These are phyloP conservation scores for Ameiurus melas DNA, from an alignment of 2,113 vertebrate genomes.

Conservation along the genomic window DNA sequence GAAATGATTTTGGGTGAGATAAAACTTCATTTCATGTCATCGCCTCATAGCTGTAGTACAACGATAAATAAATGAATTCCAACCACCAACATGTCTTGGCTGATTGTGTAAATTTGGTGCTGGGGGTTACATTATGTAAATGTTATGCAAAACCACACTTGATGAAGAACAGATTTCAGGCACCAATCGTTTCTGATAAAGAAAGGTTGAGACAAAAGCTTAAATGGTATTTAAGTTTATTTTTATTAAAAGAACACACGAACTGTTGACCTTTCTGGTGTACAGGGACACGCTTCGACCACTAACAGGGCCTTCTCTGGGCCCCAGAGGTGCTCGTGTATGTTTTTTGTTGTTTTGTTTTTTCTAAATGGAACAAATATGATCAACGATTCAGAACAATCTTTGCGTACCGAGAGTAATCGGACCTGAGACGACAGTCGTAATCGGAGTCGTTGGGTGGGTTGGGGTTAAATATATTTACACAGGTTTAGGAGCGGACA, in stretches of 20 bases:
- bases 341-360: neutral
- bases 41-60: too few species aligned
- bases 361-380: slow-evolving; percentile 27
- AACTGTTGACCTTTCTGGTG: slow-evolving; percentile 56
- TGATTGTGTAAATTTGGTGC: too few species aligned
- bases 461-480: slow-evolving; percentile 52
- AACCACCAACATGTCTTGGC: too few species aligned
- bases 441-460: slow-evolving; percentile 19
- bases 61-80: too few species aligned
- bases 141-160: neutral
- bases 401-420: slow-evolving; percentile 6
- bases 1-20: too few species aligned
- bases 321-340: neutral
- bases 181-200: neutral
- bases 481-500: slow-evolving; percentile 61
- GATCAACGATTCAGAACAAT: neutral
- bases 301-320: neutral
- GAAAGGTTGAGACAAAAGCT: slow-evolving; percentile 26
- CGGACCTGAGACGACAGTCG: slow-evolving; percentile 26
- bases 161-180: neutral
- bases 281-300: slow-evolving; percentile 30
- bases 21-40: too few species aligned
- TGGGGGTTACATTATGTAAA: neutral
- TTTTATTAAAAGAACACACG: slow-evolving; percentile 70
- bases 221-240: slow-evolving; percentile 64